phyloP scores from a whole-genome alignment of 2,113 vertebrate genomes.

The Tupaia chinensis region DNA sequence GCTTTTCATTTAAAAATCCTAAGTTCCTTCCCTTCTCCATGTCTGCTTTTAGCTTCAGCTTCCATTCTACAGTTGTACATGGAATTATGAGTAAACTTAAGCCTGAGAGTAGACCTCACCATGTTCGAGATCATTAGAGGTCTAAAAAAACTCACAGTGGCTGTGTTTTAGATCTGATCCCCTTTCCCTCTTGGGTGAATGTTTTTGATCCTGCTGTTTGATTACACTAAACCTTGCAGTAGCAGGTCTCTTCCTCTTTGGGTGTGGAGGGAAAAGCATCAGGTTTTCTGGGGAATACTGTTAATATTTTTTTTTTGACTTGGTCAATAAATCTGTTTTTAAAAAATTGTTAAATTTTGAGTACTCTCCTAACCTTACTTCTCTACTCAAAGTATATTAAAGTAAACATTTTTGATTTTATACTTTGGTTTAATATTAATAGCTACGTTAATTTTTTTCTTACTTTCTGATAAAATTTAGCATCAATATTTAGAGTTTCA shows the following conservation, averaged over 20 bases:
- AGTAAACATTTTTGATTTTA: neutral
- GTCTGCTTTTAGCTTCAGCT: neutral
- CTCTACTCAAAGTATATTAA: neutral
- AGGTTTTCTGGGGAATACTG: neutral
- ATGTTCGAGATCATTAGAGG: conserved; percentile 1
- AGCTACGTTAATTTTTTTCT: neutral
- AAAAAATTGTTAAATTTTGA: neutral
- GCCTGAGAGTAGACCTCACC: neutral
- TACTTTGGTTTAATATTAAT: conserved; percentile 36
- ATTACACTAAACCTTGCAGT: neutral
- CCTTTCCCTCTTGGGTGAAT: neutral
- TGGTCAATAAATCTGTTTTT: neutral
- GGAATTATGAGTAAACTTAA: neutral
- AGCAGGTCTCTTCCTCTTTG: neutral
- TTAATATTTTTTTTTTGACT: neutral
- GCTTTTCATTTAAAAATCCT: neutral
- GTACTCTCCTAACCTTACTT: conserved; percentile 27
- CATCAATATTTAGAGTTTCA: conserved; percentile 49
- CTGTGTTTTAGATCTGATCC: neutral
- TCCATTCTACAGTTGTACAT: neutral
- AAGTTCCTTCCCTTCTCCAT: neutral
- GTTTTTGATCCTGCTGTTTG: neutral
- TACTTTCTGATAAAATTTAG: conserved; percentile 32
- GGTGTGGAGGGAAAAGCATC: neutral
- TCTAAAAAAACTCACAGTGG: neutral